Conservation (phyloP, 2,113 vertebrate species). For the Romanogobio albipinnatus region DNA sequence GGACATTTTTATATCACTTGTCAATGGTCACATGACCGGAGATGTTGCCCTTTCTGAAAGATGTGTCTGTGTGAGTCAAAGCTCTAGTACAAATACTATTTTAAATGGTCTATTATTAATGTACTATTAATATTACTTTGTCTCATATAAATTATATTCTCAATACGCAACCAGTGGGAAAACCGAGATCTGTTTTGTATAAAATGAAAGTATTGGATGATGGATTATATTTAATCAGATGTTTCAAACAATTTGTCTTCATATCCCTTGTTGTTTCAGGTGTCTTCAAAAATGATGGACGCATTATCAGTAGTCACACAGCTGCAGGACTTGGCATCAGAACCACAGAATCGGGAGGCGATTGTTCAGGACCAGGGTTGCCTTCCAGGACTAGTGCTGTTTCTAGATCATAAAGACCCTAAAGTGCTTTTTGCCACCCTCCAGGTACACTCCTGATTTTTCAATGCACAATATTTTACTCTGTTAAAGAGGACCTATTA, state of each 20-base stretch:
- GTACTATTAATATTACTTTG: neutral
- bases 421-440: slow-evolving; percentile 73
- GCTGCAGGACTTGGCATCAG: slow-evolving; percentile 77
- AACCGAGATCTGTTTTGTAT: neutral
- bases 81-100: neutral
- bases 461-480: neutral
- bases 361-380: slow-evolving; percentile 80
- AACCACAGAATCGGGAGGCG: slow-evolving; percentile 75
- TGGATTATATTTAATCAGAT: neutral
- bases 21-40: neutral
- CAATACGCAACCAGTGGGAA: neutral
- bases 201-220: neutral
- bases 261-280: neutral
- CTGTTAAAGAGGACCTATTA: too few species aligned
- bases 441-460: slow-evolving; percentile 62
- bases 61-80: neutral
- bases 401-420: slow-evolving; percentile 73
- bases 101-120: neutral
- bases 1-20: neutral
- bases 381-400: slow-evolving; percentile 76
- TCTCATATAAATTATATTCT: neutral
- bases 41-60: neutral
- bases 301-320: slow-evolving; percentile 75
- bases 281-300: slow-evolving; percentile 68
- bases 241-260: neutral